A percentile compares a stretch with the other conserved stretches of the same genome.
phyloP scores from a whole-genome alignment of 2,888 invertebrate species.

The Drosophila pseudotalamancana region DNA sequence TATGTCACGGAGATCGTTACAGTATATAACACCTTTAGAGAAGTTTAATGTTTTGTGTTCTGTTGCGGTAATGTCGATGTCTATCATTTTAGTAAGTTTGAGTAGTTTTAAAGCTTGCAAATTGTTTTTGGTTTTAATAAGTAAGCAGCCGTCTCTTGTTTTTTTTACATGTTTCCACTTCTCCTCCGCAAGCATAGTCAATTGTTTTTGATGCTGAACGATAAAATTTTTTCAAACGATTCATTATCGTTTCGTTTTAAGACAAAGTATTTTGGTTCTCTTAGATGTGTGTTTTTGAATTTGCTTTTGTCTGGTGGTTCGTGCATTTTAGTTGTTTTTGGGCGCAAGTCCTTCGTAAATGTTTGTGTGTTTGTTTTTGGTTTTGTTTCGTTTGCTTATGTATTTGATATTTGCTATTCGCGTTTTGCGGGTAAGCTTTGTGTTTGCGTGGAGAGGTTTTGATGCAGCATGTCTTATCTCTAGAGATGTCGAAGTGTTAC shows the following conservation, averaged over 20 bases:
- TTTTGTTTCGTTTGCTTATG: too few relatives aligned
- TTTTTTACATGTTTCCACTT: not conserved
- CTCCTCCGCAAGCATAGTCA: not conserved
- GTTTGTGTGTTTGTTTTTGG: not conserved
- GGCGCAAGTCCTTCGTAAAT: not conserved
- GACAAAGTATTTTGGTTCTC: not conserved
- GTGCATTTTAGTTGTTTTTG: not conserved
- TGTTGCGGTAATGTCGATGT: not conserved
- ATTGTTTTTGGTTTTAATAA: slow-evolving; percentile 1
- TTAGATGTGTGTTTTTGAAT: not conserved
- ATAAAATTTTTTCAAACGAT: not conserved
- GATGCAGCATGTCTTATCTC: not conserved
- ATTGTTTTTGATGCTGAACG: not conserved
- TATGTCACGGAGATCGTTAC: not conserved
- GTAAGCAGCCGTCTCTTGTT: not conserved
- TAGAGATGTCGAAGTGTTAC: too few relatives aligned
- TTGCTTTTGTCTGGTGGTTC: not conserved
- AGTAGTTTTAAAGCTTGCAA: not conserved
- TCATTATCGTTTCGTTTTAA: not conserved
- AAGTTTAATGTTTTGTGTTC: not conserved
- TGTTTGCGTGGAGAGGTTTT: too few relatives aligned
- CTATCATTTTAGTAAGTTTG: not conserved
- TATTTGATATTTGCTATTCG: too few relatives aligned
- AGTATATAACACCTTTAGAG: not conserved
- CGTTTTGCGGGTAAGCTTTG: not conserved